Percentiles rank a stretch among this genome's conserved stretches.
These are phyloP conservation scores for Bothrops jararaca DNA, from an alignment of 2,113 vertebrate species.

Conservation along the genomic window DNA sequence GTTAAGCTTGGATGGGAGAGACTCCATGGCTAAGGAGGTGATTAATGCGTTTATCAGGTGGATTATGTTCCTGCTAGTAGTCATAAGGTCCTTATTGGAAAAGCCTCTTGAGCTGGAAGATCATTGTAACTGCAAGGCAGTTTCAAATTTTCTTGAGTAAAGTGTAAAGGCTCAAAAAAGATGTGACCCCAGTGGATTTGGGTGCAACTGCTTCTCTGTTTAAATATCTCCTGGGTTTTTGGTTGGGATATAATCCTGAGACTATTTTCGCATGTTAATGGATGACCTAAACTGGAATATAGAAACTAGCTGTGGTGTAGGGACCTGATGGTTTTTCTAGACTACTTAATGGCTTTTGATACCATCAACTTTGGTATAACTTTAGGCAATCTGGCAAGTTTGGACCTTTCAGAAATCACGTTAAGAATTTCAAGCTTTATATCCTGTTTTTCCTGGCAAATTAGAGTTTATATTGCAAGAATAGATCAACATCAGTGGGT, in stretches of 20 bases:
- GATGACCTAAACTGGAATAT: neutral
- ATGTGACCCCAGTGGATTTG: neutral
- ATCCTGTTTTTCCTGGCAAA: slow-evolving; percentile 60
- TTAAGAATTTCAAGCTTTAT: slow-evolving; percentile 53
- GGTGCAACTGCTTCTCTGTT: neutral
- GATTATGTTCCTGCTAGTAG: neutral
- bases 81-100: neutral
- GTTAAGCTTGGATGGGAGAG: neutral
- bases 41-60: neutral
- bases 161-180: neutral
- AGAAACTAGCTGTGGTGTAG: neutral
- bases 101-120: neutral
- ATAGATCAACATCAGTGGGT: slow-evolving; percentile 46
- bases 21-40: neutral
- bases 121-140: neutral
- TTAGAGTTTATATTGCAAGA: slow-evolving; percentile 32
- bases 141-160: neutral
- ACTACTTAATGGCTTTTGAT: neutral
- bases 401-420: slow-evolving; percentile 40
- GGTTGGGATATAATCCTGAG: neutral
- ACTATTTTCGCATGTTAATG: neutral
- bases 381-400: neutral
- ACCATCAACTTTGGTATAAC: neutral
- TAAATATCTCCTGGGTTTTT: neutral
- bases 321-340: neutral